A percentile compares a stretch with the other conserved stretches of the same genome.
Evolutionary conservation across 2,797 vertebrate genomes (phyloP).

Genomic region (Silurus aristotelis): DNA sequence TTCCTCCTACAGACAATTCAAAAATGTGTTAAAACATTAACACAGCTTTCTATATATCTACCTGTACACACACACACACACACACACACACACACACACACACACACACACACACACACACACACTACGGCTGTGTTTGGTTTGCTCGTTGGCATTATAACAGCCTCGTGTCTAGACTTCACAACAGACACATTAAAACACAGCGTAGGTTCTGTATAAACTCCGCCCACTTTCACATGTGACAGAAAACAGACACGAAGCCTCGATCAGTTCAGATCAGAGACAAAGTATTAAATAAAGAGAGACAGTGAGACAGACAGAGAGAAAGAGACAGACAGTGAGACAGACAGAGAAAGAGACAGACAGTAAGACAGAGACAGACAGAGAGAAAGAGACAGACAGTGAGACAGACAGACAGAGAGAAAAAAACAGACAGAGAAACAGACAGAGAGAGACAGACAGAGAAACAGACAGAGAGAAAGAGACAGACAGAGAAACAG

Average conservation of each 20-base stretch:
- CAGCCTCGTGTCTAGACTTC: background rate
- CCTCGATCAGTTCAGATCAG: background rate
- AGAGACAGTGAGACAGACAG: background rate
- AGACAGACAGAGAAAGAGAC: background rate
- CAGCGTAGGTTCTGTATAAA: background rate
- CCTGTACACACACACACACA: too few species aligned
- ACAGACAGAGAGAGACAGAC: background rate
- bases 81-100: background rate
- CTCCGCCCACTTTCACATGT: background rate
- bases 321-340: background rate
- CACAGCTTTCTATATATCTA: conserved; percentile 5
- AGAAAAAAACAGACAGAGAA: background rate
- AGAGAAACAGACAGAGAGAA: background rate
- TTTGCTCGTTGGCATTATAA: background rate
- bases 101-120: background rate
- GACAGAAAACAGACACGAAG: background rate
- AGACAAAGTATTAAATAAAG: background rate
- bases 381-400: background rate
- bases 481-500: background rate
- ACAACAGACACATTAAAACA: background rate
- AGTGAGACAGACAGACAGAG: background rate
- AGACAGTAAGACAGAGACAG: background rate
- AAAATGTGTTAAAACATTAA: background rate
- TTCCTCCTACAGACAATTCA: background rate
- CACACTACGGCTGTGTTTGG: background rate